Evolutionary conservation across 1,140 invertebrate species (phyloP).

Genomic region (Drosophila chauvacae): DNA sequence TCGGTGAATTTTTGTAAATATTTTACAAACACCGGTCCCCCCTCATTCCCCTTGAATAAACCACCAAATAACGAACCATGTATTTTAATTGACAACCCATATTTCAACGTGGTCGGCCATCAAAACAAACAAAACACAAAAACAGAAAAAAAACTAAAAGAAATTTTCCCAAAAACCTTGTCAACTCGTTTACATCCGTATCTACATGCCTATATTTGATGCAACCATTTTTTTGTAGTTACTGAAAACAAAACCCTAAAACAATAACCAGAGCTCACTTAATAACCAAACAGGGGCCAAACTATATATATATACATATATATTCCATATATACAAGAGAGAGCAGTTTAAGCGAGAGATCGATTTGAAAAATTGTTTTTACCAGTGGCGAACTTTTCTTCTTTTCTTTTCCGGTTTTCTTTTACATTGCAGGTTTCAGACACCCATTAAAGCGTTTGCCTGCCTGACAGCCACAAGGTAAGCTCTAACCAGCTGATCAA

Average conservation of each 20-base stretch:
- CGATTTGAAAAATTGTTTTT: slow-evolving; percentile 69
- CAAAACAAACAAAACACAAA: slow-evolving; percentile 6
- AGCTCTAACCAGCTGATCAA: slow-evolving; percentile 71
- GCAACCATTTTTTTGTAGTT: slow-evolving; percentile 43
- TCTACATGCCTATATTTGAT: slow-evolving; percentile 34
- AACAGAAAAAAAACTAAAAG: background rate
- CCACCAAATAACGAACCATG: slow-evolving; percentile 47
- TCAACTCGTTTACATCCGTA: slow-evolving; percentile 41
- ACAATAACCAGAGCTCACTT: slow-evolving; percentile 57
- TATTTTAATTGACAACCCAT: slow-evolving; percentile 42
- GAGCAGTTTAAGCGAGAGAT: slow-evolving; percentile 46
- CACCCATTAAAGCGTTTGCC: slow-evolving; percentile 85
- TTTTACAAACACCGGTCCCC: slow-evolving; percentile 28
- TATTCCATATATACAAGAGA: slow-evolving; percentile 12
- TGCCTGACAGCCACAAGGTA: slow-evolving; percentile 84
- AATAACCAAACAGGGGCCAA: slow-evolving; percentile 28
- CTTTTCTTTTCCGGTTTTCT: slow-evolving; percentile 83
- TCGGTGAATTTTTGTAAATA: slow-evolving; percentile 63
- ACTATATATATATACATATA: slow-evolving; percentile 27
- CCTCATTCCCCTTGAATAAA: slow-evolving; percentile 7
- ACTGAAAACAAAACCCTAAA: slow-evolving; percentile 48
- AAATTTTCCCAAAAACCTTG: slow-evolving; percentile 29
- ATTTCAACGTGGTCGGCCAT: slow-evolving; percentile 58
- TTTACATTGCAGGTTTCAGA: slow-evolving; percentile 84
- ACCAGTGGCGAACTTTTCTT: slow-evolving; percentile 80